These are phyloP conservation scores for Zaprionus ghesquierei DNA, from an alignment of 1,140 invertebrate genomes.

Conservation along the genomic window DNA sequence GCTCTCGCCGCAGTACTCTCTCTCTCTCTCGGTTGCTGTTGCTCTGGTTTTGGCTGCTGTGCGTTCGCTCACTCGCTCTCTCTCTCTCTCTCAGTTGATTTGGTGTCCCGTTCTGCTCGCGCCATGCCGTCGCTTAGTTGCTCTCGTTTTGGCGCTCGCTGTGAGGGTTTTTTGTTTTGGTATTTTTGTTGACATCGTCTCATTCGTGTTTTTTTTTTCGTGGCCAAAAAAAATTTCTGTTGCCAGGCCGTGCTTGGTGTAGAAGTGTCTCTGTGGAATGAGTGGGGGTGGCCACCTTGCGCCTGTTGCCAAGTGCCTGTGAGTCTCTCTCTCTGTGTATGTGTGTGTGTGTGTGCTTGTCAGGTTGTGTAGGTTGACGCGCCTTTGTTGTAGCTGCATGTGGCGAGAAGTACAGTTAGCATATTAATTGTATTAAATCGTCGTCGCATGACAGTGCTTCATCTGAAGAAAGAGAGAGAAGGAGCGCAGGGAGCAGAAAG, in stretches of 20 bases:
- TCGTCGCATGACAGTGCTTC: conserved; percentile 56
- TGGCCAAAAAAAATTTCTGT: conserved; percentile 50
- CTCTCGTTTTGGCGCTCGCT: conserved; percentile 22
- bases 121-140: not conserved
- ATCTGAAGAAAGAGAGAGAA: conserved; percentile 7
- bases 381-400: conserved; percentile 63
- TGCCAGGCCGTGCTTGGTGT: conserved; percentile 29
- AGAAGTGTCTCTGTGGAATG: conserved; percentile 15
- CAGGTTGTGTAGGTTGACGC: conserved; percentile 38
- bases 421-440: conserved; percentile 79
- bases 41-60: not conserved
- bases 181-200: conserved; percentile 81
- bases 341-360: conserved; percentile 9
- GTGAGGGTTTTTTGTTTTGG: conserved; percentile 69
- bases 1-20: conserved; percentile 27
- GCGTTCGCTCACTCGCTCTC: conserved; percentile 2
- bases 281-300: conserved; percentile 56
- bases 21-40: not conserved
- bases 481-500: not conserved
- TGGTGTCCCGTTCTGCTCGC: conserved; percentile 9
- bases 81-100: conserved; percentile 4
- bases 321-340: conserved; percentile 3
- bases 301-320: conserved; percentile 63
- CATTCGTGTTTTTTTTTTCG: conserved; percentile 57
- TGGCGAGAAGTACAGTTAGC: conserved; percentile 77